Percentiles rank a stretch among this genome's conserved stretches.
Conservation (phyloP, 2,797 vertebrate species). For the Mastacembelus armatus region DNA sequence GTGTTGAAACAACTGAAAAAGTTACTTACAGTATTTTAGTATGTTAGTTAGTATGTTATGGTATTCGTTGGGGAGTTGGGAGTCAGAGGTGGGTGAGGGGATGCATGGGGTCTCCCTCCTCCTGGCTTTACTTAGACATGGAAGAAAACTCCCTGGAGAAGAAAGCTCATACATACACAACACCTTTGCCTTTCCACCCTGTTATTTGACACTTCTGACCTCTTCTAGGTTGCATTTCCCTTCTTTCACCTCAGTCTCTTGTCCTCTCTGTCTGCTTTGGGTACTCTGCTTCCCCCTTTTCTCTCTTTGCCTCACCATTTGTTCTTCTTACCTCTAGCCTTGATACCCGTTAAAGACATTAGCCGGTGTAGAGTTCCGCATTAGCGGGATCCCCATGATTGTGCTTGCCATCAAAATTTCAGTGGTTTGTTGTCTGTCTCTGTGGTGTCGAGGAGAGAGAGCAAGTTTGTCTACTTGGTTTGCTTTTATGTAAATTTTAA, state of each 20-base stretch:
- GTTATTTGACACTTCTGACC: constrained; percentile 48
- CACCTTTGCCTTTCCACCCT: constrained; percentile 33
- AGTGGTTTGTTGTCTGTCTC: constrained; percentile 73
- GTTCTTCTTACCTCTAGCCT: constrained; percentile 67
- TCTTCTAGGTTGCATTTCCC: constrained; percentile 43
- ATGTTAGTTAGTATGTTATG: too few species aligned
- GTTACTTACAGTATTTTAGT: too few species aligned
- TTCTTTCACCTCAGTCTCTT: constrained; percentile 28
- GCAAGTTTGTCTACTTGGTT: constrained; percentile 60
- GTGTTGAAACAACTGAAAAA: not conserved
- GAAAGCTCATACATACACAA: constrained; percentile 61
- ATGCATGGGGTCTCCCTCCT: constrained; percentile 55
- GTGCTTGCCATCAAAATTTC: constrained; percentile 73
- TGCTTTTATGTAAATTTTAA: constrained; percentile 77
- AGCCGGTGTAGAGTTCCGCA: constrained; percentile 56
- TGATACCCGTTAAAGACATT: constrained; percentile 82
- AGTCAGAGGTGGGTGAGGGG: constrained; percentile 11
- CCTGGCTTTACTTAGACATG: constrained; percentile 64
- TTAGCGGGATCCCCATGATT: constrained; percentile 65
- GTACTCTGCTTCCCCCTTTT: constrained; percentile 49
- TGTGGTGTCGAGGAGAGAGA: constrained; percentile 58
- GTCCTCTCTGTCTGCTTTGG: constrained; percentile 31
- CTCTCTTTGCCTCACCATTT: constrained; percentile 45
- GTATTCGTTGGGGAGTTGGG: too few species aligned
- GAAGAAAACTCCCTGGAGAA: constrained; percentile 61